Evolutionary conservation across 2,888 invertebrate species (phyloP).

Genomic region (Dicycla oo): DNA sequence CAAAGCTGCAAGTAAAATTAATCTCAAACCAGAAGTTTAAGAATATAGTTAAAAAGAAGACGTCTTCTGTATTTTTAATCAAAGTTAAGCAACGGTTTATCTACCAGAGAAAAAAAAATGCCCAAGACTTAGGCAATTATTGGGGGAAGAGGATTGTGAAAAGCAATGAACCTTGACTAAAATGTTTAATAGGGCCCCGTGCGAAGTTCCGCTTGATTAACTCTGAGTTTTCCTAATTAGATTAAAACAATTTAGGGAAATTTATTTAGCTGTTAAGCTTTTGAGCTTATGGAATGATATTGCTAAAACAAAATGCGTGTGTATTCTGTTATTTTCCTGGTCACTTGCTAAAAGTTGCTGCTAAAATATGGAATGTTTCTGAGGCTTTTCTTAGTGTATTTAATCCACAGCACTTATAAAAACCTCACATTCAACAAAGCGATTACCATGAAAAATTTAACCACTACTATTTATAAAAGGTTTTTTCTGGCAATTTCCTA

Average conservation of each 20-base stretch:
- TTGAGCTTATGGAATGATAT: slow-evolving; percentile 12
- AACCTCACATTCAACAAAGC: background rate
- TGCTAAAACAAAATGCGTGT: background rate
- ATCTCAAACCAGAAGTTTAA: slow-evolving; percentile 22
- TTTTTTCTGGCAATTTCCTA: background rate
- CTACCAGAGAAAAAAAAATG: slow-evolving; percentile 21
- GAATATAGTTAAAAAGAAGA: slow-evolving; percentile 28
- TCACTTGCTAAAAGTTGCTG: background rate
- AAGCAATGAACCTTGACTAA: slow-evolving; percentile 55
- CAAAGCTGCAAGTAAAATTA: slow-evolving; percentile 12
- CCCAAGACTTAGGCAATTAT: slow-evolving; percentile 43
- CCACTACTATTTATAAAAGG: background rate
- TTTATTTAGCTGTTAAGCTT: slow-evolving; percentile 48
- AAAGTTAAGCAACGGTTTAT: slow-evolving; percentile 46
- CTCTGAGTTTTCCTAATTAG: slow-evolving; percentile 62
- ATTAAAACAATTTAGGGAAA: slow-evolving; percentile 55
- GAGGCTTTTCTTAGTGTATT: background rate
- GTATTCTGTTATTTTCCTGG: background rate
- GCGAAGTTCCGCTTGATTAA: slow-evolving; percentile 60
- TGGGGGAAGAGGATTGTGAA: slow-evolving; percentile 38
- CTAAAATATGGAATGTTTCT: background rate
- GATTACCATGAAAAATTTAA: background rate
- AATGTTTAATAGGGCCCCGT: slow-evolving; percentile 56
- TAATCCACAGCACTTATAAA: background rate
- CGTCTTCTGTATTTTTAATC: slow-evolving; percentile 44